Evolutionary conservation across 2,888 invertebrate genomes (phyloP).

Genomic region (Phyto melanocephala): DNA sequence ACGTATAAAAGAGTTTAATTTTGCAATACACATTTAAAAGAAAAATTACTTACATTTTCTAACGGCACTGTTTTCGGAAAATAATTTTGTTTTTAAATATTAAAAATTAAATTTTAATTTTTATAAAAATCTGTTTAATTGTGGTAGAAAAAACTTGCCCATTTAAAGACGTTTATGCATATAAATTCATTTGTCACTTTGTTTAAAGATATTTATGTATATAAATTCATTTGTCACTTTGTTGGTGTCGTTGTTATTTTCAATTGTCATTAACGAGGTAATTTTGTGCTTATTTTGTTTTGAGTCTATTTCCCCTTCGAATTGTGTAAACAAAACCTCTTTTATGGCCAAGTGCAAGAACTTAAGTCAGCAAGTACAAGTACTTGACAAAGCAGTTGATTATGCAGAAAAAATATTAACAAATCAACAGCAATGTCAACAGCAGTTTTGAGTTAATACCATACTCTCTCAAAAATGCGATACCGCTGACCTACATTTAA

Average conservation of each 20-base stretch:
- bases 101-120: too few relatives aligned
- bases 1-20: too few relatives aligned
- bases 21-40: neutral
- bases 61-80: neutral
- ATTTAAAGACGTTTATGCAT: neutral
- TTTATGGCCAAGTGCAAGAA: conserved; percentile 74
- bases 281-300: neutral
- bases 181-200: neutral
- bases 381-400: conserved; percentile 64
- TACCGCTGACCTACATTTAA: conserved; percentile 59
- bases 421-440: neutral
- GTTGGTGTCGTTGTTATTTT: conserved; percentile 19
- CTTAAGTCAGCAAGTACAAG: conserved; percentile 67
- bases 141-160: too few relatives aligned
- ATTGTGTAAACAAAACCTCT: conserved; percentile 56
- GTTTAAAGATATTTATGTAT: neutral
- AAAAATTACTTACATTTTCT: neutral
- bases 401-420: conserved; percentile 26
- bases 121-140: too few relatives aligned
- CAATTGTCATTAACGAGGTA: conserved; percentile 62
- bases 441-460: neutral
- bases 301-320: neutral
- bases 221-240: neutral
- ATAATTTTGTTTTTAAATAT: neutral
- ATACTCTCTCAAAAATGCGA: conserved; percentile 28